Conservation (phyloP, 2,888 invertebrate species). For the Auanema freiburgensis region DNA sequence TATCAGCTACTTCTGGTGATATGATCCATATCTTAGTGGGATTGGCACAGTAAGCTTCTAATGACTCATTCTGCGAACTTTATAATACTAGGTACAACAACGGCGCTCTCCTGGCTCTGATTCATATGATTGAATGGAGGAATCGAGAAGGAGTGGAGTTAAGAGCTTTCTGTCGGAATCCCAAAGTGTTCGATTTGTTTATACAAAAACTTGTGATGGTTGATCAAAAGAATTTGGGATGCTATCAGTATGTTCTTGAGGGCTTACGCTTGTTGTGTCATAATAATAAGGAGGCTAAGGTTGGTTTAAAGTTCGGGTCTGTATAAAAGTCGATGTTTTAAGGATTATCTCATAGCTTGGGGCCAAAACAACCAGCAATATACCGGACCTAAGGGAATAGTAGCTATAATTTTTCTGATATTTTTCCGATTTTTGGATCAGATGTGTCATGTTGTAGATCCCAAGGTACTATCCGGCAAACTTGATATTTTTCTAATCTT, state of each 20-base stretch:
- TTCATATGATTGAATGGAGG: conserved; percentile 3
- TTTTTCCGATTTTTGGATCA: not conserved
- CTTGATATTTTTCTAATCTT: no score
- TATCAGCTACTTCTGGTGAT: no score
- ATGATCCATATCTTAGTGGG: not conserved
- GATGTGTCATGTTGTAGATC: not conserved
- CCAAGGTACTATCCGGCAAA: not conserved
- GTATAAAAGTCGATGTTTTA: no score
- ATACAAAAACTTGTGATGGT: not conserved
- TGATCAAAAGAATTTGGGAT: not conserved
- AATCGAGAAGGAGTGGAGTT: not conserved
- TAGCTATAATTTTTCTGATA: not conserved
- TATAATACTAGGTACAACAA: not conserved
- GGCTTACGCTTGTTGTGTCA: not conserved
- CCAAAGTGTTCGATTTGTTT: not conserved
- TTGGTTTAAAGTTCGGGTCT: no score
- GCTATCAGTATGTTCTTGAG: conserved; percentile 2
- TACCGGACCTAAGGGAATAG: conserved; percentile 4
- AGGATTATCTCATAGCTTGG: not conserved
- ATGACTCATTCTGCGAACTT: not conserved
- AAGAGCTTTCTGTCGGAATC: not conserved
- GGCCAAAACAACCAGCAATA: conserved; percentile 1
- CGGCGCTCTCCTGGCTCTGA: not conserved
- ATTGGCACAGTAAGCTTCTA: not conserved
- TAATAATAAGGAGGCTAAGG: not conserved